phyloP scores from a whole-genome alignment of 2,797 vertebrate species.

The Gymnothorax javanicus region DNA sequence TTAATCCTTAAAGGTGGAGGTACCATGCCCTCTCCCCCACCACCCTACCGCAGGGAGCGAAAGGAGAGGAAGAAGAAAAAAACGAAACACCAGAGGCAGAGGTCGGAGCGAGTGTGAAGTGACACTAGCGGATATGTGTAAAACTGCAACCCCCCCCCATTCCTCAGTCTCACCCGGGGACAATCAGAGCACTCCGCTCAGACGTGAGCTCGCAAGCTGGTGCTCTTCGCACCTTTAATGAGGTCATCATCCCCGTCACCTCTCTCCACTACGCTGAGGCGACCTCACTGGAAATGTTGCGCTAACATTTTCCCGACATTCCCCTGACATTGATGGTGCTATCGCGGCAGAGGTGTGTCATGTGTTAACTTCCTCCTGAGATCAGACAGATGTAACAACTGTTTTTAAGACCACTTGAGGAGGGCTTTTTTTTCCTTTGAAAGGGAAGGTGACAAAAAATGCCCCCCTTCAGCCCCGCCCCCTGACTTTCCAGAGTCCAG shows the following conservation, averaged over 20 bases:
- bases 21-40: not conserved
- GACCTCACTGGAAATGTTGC: not conserved
- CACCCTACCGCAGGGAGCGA: not conserved
- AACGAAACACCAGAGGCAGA: not conserved
- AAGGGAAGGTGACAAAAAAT: no score
- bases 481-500: no score
- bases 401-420: no score
- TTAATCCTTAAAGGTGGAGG: slow-evolving; percentile 44
- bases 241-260: slow-evolving; percentile 51
- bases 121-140: slow-evolving; percentile 14
- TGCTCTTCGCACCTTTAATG: slow-evolving; percentile 67
- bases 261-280: not conserved
- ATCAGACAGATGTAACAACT: no score
- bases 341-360: no score
- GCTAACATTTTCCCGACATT: not conserved
- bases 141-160: slow-evolving; percentile 41
- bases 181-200: slow-evolving; percentile 58
- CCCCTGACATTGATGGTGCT: no score
- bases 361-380: no score
- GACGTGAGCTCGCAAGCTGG: slow-evolving; percentile 52
- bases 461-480: no score
- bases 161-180: slow-evolving; percentile 54
- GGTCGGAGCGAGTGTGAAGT: not conserved
- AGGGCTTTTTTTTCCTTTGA: no score
- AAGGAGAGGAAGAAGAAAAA: not conserved